phyloP scores from a whole-genome alignment of 2,888 invertebrate genomes.

The Pyrrhia umbra region DNA sequence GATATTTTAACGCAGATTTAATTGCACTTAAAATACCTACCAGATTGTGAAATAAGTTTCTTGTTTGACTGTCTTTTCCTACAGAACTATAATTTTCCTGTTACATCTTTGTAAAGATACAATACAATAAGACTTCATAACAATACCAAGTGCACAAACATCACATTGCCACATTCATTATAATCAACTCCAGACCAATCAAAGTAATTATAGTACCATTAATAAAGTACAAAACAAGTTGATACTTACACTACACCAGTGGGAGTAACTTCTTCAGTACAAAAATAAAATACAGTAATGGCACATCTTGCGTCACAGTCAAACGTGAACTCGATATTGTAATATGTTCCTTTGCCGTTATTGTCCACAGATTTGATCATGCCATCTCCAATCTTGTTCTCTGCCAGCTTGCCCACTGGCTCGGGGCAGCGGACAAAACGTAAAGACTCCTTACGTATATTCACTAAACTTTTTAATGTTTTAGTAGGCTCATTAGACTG shows the following conservation, averaged over 20 bases:
- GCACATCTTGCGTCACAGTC: conserved; percentile 98
- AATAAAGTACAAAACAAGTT: conserved; percentile 8
- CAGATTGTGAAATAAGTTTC: too few relatives aligned
- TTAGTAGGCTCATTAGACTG: conserved; percentile 99
- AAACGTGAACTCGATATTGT: conserved; percentile 99
- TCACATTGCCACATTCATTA: not conserved
- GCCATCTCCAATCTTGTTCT: conserved; percentile 89
- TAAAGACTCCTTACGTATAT: conserved; percentile 99
- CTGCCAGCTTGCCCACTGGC: conserved; percentile 90
- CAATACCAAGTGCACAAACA: conserved; percentile 13
- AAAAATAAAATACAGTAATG: conserved; percentile 98
- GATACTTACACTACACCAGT: conserved; percentile 95
- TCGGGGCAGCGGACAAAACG: conserved; percentile 95
- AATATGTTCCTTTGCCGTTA: conserved; percentile 92
- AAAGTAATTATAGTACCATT: not conserved
- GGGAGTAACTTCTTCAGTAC: conserved; percentile 97
- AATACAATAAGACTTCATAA: not conserved
- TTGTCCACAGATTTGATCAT: conserved; percentile 89
- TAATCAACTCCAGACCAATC: conserved; percentile 3
- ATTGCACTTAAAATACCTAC: too few relatives aligned
- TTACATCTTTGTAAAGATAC: not conserved
- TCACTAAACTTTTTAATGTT: conserved; percentile 98
- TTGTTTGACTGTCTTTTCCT: not conserved
- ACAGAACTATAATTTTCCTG: not conserved
- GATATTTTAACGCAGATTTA: too few relatives aligned